Conservation (phyloP, 2,797 vertebrate species). For the Melanogrammus aeglefinus region DNA sequence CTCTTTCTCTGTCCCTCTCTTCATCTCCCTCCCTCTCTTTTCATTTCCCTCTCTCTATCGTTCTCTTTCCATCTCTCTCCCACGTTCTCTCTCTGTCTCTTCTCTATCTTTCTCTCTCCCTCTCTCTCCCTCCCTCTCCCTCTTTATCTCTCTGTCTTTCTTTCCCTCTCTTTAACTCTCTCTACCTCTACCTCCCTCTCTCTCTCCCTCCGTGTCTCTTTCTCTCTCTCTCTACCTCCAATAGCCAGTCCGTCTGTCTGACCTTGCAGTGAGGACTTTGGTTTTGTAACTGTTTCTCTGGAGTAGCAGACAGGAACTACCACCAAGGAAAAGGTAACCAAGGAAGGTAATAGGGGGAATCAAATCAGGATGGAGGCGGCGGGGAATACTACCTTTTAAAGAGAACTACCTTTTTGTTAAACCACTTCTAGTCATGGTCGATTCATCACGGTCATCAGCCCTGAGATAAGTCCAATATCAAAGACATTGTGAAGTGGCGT, state of each 20-base stretch:
- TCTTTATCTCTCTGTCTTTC: neutral
- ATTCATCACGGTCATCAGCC: conserved; percentile 26
- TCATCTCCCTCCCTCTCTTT: too few species aligned
- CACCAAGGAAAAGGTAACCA: too few species aligned
- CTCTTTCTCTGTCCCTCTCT: too few species aligned
- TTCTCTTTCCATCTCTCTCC: too few species aligned
- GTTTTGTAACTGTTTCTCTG: too few species aligned
- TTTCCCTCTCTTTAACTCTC: neutral
- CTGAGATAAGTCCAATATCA: conserved; percentile 27
- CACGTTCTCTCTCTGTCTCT: too few species aligned
- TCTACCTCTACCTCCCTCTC: too few species aligned
- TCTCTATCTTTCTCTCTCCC: conserved; percentile 11
- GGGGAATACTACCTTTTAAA: conserved; percentile 16
- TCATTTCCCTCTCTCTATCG: too few species aligned
- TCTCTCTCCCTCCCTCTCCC: neutral
- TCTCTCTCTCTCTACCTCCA: conserved; percentile 14
- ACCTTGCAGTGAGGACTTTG: conserved; percentile 10
- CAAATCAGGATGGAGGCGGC: conserved; percentile 18
- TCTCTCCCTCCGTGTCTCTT: neutral
- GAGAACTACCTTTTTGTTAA: conserved; percentile 23
- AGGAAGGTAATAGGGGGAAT: conserved; percentile 26
- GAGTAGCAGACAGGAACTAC: neutral
- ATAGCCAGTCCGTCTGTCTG: conserved; percentile 1
- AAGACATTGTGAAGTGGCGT: neutral
- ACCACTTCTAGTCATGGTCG: conserved; percentile 8